Evolutionary conservation across 2,888 invertebrate genomes (phyloP).

Genomic region (Willowsia nigromaculata): DNA sequence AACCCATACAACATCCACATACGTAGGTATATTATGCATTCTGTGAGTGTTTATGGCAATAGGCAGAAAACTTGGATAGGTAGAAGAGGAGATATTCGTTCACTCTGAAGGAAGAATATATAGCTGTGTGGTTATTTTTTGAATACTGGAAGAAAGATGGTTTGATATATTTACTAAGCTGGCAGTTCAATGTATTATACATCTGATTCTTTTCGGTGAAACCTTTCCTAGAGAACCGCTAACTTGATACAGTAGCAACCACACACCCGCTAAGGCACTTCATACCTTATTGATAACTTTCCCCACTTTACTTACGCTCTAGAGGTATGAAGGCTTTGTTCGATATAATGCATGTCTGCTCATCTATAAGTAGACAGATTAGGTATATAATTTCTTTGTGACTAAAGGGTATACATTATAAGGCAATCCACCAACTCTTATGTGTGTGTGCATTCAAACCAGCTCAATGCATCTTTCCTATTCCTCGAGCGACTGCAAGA

Average conservation of each 20-base stretch:
- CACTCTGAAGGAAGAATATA: neutral
- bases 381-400: neutral
- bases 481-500: neutral
- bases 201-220: neutral
- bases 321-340: neutral
- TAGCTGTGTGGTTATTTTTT: neutral
- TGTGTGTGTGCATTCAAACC: neutral
- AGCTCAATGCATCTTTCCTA: neutral
- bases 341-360: neutral
- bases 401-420: neutral
- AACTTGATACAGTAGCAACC: neutral
- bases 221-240: neutral
- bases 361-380: neutral
- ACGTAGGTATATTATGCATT: slow-evolving; percentile 24
- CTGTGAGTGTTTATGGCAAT: neutral
- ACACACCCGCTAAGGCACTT: neutral
- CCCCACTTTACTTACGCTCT: neutral
- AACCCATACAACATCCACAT: neutral
- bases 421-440: neutral
- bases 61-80: neutral
- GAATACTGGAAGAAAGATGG: neutral
- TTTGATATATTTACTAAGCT: neutral
- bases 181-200: too few relatives aligned
- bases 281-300: slow-evolving; percentile 59
- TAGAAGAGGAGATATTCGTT: neutral